Percentiles rank a stretch among this genome's conserved stretches.
phyloP scores from a whole-genome alignment of 2,797 vertebrate genomes.

The Myoxocephalus aenaeus region DNA sequence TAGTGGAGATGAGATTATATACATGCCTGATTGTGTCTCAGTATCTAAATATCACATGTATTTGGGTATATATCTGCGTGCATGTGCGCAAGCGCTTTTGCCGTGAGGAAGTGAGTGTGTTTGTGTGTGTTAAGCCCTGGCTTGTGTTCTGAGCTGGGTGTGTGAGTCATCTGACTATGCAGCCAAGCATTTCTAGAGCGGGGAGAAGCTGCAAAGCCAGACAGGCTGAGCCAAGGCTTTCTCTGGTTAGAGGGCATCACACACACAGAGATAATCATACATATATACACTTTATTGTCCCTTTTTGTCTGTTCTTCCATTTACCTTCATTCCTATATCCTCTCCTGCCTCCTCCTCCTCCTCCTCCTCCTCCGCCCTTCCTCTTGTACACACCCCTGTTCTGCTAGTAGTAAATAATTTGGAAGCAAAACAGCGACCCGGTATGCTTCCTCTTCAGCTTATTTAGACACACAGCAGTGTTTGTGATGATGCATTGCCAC shows the following conservation, averaged over 20 bases:
- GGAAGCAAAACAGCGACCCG: conserved; percentile 63
- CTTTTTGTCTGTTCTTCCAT: conserved; percentile 36
- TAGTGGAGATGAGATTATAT: conserved; percentile 53
- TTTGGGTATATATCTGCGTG: conserved; percentile 21
- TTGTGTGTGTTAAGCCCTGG: conserved; percentile 56
- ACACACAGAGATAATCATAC: conserved; percentile 11
- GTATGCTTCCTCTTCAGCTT: conserved; percentile 62
- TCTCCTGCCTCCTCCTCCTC: neutral
- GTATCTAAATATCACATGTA: conserved; percentile 15
- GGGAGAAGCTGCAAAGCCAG: conserved; percentile 67
- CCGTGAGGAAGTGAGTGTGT: conserved; percentile 23
- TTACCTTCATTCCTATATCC: conserved; percentile 10
- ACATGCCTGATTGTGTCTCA: conserved; percentile 35
- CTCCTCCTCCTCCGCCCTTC: neutral
- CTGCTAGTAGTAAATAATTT: conserved; percentile 69
- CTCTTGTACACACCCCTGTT: conserved; percentile 48
- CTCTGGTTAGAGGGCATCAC: conserved; percentile 67
- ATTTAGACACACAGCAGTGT: conserved; percentile 71
- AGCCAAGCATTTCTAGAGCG: conserved; percentile 69
- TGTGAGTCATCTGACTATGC: conserved; percentile 72
- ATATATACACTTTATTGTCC: conserved; percentile 35
- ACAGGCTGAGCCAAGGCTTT: conserved; percentile 72
- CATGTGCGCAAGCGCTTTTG: conserved; percentile 23
- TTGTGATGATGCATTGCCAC: conserved; percentile 75
- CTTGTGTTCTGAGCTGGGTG: conserved; percentile 67